Percentiles rank a stretch among this genome's conserved stretches.
Evolutionary conservation across 2,888 invertebrate species (phyloP).

Genomic region (Yponomeuta evonymella): DNA sequence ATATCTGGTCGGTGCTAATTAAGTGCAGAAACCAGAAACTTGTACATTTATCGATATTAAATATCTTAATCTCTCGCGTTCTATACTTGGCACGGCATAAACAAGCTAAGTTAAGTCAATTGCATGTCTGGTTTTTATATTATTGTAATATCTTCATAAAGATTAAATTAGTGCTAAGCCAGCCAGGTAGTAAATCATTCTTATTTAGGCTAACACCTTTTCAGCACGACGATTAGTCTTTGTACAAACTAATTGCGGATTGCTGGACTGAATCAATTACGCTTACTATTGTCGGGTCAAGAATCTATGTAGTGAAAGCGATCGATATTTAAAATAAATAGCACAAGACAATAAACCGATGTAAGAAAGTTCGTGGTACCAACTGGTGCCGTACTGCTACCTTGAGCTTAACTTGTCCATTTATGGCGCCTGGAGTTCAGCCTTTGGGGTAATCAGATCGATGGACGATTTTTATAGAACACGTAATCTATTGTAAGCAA

Average conservation of each 20-base stretch:
- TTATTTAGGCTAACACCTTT: too few relatives aligned
- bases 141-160: not conserved
- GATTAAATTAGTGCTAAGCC: not conserved
- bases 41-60: constrained; percentile 32
- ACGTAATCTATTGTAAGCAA: not conserved
- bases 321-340: constrained; percentile 15
- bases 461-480: constrained; percentile 32
- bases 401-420: constrained; percentile 38
- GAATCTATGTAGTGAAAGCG: not conserved
- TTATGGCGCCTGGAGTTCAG: constrained; percentile 45
- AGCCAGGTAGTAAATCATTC: too few relatives aligned
- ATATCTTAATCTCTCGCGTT: constrained; percentile 27
- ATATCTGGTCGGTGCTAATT: constrained; percentile 33
- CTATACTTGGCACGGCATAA: constrained; percentile 16
- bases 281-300: not conserved
- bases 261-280: not conserved
- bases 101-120: constrained; percentile 9
- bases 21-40: constrained; percentile 28
- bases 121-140: not conserved
- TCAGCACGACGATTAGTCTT: too few relatives aligned
- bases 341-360: constrained; percentile 34
- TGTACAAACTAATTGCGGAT: too few relatives aligned
- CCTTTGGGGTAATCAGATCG: constrained; percentile 45
- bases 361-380: constrained; percentile 55
- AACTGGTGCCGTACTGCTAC: constrained; percentile 68